phyloP scores from a whole-genome alignment of 2,888 invertebrate species.

The Anodontia alba region DNA sequence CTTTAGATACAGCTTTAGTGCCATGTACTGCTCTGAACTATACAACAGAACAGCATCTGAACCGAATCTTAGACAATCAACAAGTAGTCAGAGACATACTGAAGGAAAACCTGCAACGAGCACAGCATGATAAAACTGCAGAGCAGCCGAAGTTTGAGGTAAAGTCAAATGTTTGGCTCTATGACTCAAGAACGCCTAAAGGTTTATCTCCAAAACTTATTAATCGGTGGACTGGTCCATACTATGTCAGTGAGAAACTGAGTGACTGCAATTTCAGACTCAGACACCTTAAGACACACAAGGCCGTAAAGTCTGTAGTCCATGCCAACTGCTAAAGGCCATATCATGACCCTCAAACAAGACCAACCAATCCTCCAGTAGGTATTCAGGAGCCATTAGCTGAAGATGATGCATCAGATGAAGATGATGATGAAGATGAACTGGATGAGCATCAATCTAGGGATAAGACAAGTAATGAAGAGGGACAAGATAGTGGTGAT shows the following conservation, averaged over 20 bases:
- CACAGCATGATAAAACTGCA: not conserved
- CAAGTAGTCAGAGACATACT: not conserved
- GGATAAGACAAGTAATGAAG: not conserved
- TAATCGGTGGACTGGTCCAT: not conserved
- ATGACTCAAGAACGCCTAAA: not conserved
- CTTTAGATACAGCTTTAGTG: not conserved
- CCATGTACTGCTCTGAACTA: not conserved
- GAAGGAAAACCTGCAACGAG: not conserved
- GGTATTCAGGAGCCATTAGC: constrained; percentile 8
- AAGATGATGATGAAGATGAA: not conserved
- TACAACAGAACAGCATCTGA: not conserved
- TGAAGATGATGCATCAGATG: constrained; percentile 14
- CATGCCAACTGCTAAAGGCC: constrained; percentile 47
- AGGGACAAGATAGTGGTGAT: not conserved
- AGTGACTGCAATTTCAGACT: constrained; percentile 32
- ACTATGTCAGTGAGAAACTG: constrained; percentile 33
- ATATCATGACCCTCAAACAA: constrained; percentile 35
- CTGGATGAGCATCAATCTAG: too few species aligned
- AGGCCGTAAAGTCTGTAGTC: constrained; percentile 25
- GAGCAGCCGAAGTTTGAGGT: not conserved
- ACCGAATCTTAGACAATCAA: not conserved
- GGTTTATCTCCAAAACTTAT: not conserved
- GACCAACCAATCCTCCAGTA: constrained; percentile 46
- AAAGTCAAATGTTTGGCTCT: not conserved
- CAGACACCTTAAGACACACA: constrained; percentile 27